Base-by-base conservation (phyloP, 2,113 vertebrate genomes). In the Ciconia boyciana region DNA sequence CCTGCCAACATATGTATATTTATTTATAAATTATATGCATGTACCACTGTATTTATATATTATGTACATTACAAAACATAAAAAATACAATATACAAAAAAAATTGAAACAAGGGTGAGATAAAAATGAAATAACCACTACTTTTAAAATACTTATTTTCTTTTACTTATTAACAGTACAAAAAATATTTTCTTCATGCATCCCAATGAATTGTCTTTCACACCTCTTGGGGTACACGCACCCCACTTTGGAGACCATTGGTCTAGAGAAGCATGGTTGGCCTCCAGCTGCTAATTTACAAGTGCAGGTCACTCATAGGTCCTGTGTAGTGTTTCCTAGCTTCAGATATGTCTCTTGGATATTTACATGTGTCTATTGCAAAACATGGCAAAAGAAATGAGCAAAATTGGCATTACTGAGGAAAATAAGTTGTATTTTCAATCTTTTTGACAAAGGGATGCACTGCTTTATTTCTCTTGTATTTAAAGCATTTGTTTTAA, bases 201-300 rank as follows among this genome's bases (percentile, higher is more conserved):
- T 12, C 3, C 10, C 11, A 55, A 10, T 55, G 19, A 51, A 65
- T 22, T 74, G 4, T 39, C 34, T 48, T 61, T n/a, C 1, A 2
- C 4, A n/a, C 3, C 4, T 44, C 14, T 24, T 34, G 28, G 17
- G 2, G 0, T 26, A 12, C 16, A 29, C 22, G 31, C 10, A 22
- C 11, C 7, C 13, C 20, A 2, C 14, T n/a, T 60, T 70, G 41
- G 34, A 21, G 13, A 28, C 1, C 3, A 3, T 0, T 21, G 29
- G 8, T 44, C 24, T 41, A 52, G 8, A 70, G 51, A 85, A 66
- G 2, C 15, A 28, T 16, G 8, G 13, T 7, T 32, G 39, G 8
- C 7, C 11, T 58, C 11, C 39, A 68, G 14, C 0, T 68, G 24
- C 17, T 64, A 13, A 55, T 60, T 77, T 48, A 28, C 4, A 76